Conservation (phyloP, 2,888 invertebrate genomes). For the Pseudanteris insignis region DNA sequence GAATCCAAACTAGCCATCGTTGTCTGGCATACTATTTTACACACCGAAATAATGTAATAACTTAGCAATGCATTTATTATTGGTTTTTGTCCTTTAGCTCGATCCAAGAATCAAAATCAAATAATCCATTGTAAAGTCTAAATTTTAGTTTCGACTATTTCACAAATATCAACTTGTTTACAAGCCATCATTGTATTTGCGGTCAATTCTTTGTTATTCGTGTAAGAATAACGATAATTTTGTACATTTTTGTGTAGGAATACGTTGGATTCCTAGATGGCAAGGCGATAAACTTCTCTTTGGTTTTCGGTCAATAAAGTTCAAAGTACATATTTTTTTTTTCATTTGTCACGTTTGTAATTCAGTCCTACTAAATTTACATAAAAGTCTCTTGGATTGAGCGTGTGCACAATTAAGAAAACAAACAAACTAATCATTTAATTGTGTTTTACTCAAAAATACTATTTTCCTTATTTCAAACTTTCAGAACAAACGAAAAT, state of each 20-base stretch:
- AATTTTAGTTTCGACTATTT: neutral
- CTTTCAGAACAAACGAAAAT: too few species aligned
- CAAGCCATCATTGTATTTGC: neutral
- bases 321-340: neutral
- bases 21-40: conserved; percentile 23
- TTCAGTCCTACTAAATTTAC: too few species aligned
- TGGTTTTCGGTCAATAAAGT: neutral
- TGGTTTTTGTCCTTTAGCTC: conserved; percentile 18
- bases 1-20: conserved; percentile 19
- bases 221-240: too few species aligned
- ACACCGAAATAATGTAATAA: conserved; percentile 31
- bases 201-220: neutral
- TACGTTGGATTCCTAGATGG: too few species aligned
- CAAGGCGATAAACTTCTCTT: neutral
- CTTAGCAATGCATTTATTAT: conserved; percentile 39
- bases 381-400: conserved; percentile 25
- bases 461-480: conserved; percentile 25
- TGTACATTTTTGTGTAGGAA: too few species aligned
- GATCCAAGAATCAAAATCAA: conserved; percentile 22
- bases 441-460: conserved; percentile 11
- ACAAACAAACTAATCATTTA: conserved; percentile 5
- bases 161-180: neutral
- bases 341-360: neutral
- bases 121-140: neutral
- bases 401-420: conserved; percentile 14